Percentiles rank a stretch among this genome's conserved stretches.
Conservation (phyloP, 2,797 vertebrate genomes). For the Hipposideros larvatus region DNA sequence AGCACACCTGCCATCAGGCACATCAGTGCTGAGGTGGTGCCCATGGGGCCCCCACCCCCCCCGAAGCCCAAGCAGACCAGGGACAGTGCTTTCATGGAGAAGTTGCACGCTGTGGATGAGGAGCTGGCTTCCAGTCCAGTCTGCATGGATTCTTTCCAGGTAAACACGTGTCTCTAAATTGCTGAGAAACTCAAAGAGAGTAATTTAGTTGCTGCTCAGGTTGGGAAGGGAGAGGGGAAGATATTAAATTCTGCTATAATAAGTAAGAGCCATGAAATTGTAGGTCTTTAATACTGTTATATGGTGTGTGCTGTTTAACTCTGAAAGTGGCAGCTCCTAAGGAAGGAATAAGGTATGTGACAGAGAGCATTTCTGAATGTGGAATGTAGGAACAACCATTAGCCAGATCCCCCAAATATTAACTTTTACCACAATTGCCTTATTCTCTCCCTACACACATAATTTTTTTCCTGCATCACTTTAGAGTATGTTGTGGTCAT, state of each 20-base stretch:
- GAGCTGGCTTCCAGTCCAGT: conserved; percentile 92
- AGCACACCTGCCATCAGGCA: conserved; percentile 81
- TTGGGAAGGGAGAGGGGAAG: background rate
- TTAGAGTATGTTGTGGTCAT: background rate
- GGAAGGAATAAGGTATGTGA: background rate
- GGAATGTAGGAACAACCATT: background rate
- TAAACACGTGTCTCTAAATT: conserved; percentile 65
- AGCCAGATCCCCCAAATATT: background rate
- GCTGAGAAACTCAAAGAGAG: background rate
- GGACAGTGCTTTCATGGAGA: conserved; percentile 94
- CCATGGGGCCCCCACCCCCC: conserved; percentile 91
- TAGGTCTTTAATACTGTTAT: background rate
- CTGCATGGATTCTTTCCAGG: conserved; percentile 93
- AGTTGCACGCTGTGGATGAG: conserved; percentile 95
- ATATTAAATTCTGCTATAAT: background rate
- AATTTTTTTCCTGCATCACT: background rate
- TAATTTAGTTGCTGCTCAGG: background rate
- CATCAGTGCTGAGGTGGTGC: conserved; percentile 89
- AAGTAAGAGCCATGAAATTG: background rate
- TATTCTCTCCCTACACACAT: rapidly evolving
- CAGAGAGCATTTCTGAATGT: background rate
- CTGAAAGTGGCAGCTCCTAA: background rate
- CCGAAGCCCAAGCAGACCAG: conserved; percentile 85
- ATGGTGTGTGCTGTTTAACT: conserved; percentile 7
- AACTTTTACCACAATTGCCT: background rate